phyloP scores from a whole-genome alignment of 2,113 vertebrate genomes.

The Mustela lutreola region DNA sequence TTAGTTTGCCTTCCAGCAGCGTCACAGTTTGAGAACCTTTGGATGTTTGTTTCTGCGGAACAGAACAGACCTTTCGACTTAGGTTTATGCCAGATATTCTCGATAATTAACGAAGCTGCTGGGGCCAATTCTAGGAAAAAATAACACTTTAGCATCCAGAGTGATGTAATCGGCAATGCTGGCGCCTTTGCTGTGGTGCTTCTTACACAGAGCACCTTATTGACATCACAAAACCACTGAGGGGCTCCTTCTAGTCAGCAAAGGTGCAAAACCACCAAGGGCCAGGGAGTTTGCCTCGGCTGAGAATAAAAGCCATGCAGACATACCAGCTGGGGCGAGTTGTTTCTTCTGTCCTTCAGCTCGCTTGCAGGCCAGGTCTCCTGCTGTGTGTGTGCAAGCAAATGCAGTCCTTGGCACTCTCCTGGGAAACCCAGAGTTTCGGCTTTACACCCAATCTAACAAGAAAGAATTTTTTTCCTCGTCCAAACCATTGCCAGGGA shows the following conservation, averaged over 20 bases:
- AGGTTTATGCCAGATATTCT: slow-evolving; percentile 5
- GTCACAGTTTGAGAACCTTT: neutral
- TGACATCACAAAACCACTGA: neutral
- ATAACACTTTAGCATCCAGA: slow-evolving; percentile 1
- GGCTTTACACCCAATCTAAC: slow-evolving; percentile 47
- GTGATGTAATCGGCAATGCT: slow-evolving; percentile 4
- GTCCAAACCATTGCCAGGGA: neutral
- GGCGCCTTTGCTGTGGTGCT: neutral
- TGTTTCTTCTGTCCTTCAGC: neutral
- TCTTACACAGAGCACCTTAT: neutral
- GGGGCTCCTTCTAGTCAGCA: neutral
- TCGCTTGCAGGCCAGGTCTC: slow-evolving; percentile 20
- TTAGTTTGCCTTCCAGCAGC: slow-evolving; percentile 51
- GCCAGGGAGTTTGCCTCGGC: neutral
- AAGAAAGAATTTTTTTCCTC: neutral
- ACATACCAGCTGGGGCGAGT: neutral
- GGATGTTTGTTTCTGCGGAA: slow-evolving; percentile 19
- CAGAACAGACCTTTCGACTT: slow-evolving; percentile 62
- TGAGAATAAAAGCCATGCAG: neutral
- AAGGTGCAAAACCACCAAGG: neutral
- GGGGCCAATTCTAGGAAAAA: slow-evolving; percentile 55
- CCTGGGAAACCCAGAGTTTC: slow-evolving; percentile 18
- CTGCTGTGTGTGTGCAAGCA: slow-evolving; percentile 31
- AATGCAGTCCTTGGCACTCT: neutral
- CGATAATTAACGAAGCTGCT: slow-evolving; percentile 25